A percentile compares a stretch with the other conserved stretches of the same genome.
Conservation (phyloP, 2,888 invertebrate species). For the Camptogramma bilineatum region DNA sequence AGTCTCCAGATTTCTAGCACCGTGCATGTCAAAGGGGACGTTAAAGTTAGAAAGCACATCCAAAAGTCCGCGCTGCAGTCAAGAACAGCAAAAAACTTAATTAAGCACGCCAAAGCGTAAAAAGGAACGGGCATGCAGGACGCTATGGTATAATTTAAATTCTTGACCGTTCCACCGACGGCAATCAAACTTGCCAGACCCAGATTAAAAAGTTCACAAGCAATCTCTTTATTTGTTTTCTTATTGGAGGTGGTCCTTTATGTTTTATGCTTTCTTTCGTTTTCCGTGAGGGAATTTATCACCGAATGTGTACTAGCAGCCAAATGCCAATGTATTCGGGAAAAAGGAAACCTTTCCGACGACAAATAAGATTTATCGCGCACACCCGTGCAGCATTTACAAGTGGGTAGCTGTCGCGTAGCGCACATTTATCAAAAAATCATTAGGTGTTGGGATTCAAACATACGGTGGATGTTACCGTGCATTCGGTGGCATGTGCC, state of each 20-base stretch:
- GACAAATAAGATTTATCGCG: slow-evolving; percentile 50
- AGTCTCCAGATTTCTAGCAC: neutral
- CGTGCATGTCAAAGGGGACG: slow-evolving; percentile 17
- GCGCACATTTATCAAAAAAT: slow-evolving; percentile 56
- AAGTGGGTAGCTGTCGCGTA: slow-evolving; percentile 46
- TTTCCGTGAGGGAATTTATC: slow-evolving; percentile 59
- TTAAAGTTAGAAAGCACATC: slow-evolving; percentile 20
- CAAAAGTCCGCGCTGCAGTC: slow-evolving; percentile 16
- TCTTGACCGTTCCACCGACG: slow-evolving; percentile 52
- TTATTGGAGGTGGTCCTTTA: slow-evolving; percentile 52
- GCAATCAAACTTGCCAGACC: slow-evolving; percentile 74
- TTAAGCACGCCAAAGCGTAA: slow-evolving; percentile 35
- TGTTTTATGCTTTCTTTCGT: slow-evolving; percentile 58
- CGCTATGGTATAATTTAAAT: slow-evolving; percentile 61
- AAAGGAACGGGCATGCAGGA: slow-evolving; percentile 32
- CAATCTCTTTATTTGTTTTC: slow-evolving; percentile 42
- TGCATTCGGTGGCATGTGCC: slow-evolving; percentile 25
- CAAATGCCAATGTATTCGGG: slow-evolving; percentile 51
- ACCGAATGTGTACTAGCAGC: slow-evolving; percentile 53
- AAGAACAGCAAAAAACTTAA: slow-evolving; percentile 37
- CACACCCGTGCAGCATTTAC: slow-evolving; percentile 52
- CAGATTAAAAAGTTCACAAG: slow-evolving; percentile 66
- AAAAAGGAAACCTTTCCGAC: slow-evolving; percentile 50
- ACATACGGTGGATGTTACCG: slow-evolving; percentile 33
- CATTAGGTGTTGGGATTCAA: slow-evolving; percentile 49